These are phyloP conservation scores for Clarias batrachus DNA, from an alignment of 2,113 vertebrate genomes.

Conservation along the genomic window DNA sequence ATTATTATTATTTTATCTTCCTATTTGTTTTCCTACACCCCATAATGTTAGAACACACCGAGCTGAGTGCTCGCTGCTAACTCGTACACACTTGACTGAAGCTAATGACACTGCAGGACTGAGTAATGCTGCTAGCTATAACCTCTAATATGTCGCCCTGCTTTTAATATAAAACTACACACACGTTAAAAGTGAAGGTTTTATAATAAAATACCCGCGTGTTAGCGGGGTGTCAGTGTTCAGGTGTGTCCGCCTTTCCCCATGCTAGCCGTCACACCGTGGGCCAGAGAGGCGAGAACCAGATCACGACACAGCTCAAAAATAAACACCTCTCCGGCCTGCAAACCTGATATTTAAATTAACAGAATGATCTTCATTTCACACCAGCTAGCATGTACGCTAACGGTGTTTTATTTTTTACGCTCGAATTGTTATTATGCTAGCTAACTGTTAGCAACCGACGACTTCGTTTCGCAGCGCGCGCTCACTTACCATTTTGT, in stretches of 20 bases:
- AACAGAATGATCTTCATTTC: too few species aligned
- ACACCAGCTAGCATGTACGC: not conserved
- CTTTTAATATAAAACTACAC: not conserved
- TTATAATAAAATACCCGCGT: fast-evolving
- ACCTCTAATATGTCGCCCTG: too few species aligned
- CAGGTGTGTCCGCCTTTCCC: not conserved
- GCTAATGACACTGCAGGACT: not conserved
- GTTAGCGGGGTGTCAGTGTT: not conserved
- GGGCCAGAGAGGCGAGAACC: slow-evolving; percentile 39
- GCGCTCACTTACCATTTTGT: slow-evolving; percentile 58
- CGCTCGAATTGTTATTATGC: not conserved
- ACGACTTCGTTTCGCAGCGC: slow-evolving; percentile 3
- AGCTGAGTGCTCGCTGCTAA: not conserved
- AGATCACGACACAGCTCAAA: slow-evolving; percentile 33
- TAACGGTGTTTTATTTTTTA: not conserved
- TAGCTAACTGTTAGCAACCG: slow-evolving; percentile 6
- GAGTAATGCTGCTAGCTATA: not conserved
- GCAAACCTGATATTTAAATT: not conserved
- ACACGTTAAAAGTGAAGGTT: not conserved
- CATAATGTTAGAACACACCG: not conserved
- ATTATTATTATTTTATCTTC: not conserved
- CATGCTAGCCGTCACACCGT: slow-evolving; percentile 12
- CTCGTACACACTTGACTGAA: not conserved
- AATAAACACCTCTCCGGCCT: not conserved
- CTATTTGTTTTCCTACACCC: not conserved